A percentile compares a stretch with the other conserved stretches of the same genome.
Conservation (phyloP, 2,797 vertebrate genomes). For the Vultur gryphus region DNA sequence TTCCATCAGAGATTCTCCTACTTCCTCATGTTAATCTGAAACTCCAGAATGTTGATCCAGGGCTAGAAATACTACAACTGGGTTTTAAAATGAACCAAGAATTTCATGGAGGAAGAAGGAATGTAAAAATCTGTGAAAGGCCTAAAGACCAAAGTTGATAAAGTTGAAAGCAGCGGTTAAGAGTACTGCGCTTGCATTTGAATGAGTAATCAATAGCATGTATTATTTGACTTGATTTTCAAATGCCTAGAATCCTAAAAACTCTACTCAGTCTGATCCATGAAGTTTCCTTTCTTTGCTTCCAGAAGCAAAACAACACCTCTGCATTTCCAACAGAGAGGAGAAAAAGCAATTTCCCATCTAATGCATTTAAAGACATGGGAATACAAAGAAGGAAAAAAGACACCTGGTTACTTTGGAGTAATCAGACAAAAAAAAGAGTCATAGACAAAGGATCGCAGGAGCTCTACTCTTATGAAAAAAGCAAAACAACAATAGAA, state of each 20-base stretch:
- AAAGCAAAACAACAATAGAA: neutral
- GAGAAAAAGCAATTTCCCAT: neutral
- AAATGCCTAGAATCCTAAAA: neutral
- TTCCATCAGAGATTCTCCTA: neutral
- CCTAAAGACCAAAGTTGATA: neutral
- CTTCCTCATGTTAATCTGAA: neutral
- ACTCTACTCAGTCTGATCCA: neutral
- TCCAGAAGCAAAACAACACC: neutral
- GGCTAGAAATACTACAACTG: neutral
- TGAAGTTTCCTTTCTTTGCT: neutral
- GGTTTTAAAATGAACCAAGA: neutral
- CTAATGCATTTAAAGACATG: neutral
- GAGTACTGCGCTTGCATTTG: neutral
- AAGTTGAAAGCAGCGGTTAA: neutral
- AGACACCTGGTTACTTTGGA: neutral
- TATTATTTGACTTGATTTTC: neutral
- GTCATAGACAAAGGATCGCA: neutral
- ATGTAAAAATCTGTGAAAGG: neutral
- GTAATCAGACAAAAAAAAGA: neutral
- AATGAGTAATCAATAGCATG: neutral
- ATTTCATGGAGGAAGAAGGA: neutral
- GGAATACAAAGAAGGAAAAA: neutral
- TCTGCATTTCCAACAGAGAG: neutral
- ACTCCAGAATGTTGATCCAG: neutral
- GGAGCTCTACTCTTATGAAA: neutral